Percentiles rank a stretch among this genome's conserved stretches.
These are phyloP conservation scores for Caenorhabditis sulstoni DNA, from an alignment of 2,888 invertebrate genomes.

Conservation along the genomic window DNA sequence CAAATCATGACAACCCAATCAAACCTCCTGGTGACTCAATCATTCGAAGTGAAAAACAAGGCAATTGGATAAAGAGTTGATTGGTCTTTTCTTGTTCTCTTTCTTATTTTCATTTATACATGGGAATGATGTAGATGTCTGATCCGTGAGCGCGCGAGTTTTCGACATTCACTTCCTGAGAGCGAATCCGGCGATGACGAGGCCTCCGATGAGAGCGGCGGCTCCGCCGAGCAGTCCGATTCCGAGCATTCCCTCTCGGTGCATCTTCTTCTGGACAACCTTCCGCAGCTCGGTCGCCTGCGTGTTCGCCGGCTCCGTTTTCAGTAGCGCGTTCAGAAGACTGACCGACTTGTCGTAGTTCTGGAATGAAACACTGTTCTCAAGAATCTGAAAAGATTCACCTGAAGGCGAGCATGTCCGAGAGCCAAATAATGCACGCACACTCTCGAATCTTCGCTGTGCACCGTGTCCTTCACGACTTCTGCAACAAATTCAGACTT, in stretches of 20 bases:
- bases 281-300: conserved; percentile 33
- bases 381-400: background rate
- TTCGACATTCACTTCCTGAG: conserved; percentile 11
- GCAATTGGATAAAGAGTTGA: conserved; percentile 22
- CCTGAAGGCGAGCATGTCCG: conserved; percentile 47
- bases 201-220: conserved; percentile 28
- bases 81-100: conserved; percentile 1
- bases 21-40: conserved; percentile 24
- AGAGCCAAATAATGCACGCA: conserved; percentile 39
- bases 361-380: conserved; percentile 4
- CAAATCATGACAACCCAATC: conserved; percentile 5
- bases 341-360: conserved; percentile 45
- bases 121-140: conserved; percentile 33
- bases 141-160: background rate
- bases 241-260: conserved; percentile 39
- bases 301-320: conserved; percentile 34
- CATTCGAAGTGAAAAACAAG: conserved; percentile 23
- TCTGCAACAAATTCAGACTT: conserved; percentile 12
- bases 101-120: conserved; percentile 3
- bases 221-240: conserved; percentile 41
- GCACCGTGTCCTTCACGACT: conserved; percentile 28
- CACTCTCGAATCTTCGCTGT: conserved; percentile 40
- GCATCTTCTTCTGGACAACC: conserved; percentile 43
- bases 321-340: conserved; percentile 29
- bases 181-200: conserved; percentile 36